Evolutionary conservation across 2,797 vertebrate species (phyloP), one percentile per base, ranked within the genome.

Genomic region (Phyllotis vaccarum): DNA sequence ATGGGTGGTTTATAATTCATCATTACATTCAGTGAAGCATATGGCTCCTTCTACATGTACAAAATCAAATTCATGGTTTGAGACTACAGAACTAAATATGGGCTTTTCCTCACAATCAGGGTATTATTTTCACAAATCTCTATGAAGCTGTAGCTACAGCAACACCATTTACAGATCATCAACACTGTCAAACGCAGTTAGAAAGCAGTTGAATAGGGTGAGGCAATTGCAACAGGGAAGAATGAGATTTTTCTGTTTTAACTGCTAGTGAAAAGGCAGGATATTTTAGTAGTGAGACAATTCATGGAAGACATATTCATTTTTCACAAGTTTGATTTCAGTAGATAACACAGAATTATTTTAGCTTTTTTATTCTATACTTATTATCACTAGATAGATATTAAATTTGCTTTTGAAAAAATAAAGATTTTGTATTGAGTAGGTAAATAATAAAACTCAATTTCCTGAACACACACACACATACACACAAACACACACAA

Each of bases 11-110:
- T 97, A 58, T 86, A 95, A 93, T 89, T 96, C 86, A 92, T 95
- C 95, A 80, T 93, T 95, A 76, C 22, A 62, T 85, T 90, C 95
- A 96, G 74, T 93, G 93, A 96, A 95, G 94, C 93, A 96, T 90
- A 94, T 94, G 90, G 46, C 29, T 97, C 31, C 72, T 96, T 97
- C 90, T 13, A 43, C 64, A 92, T 29, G 68, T 34, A 89, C 72
- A 75, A 75, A 97, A 91, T 90, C 68, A 97, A 96, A 95, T 88
- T 74, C 75, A 80, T 85, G 79, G 86, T 94, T 94, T 83, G 86
- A 75, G 83, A 94, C 31, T 46, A 34, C 24, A 72, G 68, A 95
- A 75, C 83, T 81, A 93, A 95, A 94, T 68, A 29, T 76, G 83
- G 40, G 72, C 6, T 29, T 89, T 81, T 96, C 92, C 56, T 82